A percentile compares a stretch with the other conserved stretches of the same genome.
Evolutionary conservation across 2,113 vertebrate species (phyloP).

Genomic region (Himantopus leucocephalus): DNA sequence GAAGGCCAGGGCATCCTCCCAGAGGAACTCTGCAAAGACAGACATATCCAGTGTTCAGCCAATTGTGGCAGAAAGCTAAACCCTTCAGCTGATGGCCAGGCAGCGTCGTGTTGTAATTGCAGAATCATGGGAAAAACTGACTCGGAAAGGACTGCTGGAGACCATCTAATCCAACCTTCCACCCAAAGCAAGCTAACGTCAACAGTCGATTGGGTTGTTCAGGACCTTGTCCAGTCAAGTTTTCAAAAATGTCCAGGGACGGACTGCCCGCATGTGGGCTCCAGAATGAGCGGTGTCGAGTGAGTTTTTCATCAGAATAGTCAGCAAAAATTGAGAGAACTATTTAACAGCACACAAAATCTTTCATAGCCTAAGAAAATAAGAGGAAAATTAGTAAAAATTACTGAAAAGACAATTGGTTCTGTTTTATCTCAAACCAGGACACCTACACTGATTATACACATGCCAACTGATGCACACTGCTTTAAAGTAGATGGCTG

Average conservation of each 20-base stretch:
- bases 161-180: not conserved
- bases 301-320: not conserved
- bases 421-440: not conserved
- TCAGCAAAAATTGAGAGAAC: not conserved
- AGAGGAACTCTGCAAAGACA: conserved; percentile 30
- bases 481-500: not conserved
- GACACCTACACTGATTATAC: not conserved
- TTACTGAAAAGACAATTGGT: not conserved
- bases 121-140: rapidly evolving
- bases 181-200: not conserved
- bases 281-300: not conserved
- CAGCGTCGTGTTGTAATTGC: not conserved
- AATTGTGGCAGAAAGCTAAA: conserved; percentile 45
- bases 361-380: not conserved
- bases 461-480: too few species aligned
- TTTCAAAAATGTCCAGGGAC: not conserved
- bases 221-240: not conserved
- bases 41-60: conserved; percentile 61
- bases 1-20: not conserved
- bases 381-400: not conserved
- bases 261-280: not conserved
- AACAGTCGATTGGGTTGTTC: rapidly evolving
- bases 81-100: not conserved
- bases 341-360: not conserved
- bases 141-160: not conserved